Conservation (phyloP, 2,888 invertebrate genomes). For the Phaedon cochleariae region DNA sequence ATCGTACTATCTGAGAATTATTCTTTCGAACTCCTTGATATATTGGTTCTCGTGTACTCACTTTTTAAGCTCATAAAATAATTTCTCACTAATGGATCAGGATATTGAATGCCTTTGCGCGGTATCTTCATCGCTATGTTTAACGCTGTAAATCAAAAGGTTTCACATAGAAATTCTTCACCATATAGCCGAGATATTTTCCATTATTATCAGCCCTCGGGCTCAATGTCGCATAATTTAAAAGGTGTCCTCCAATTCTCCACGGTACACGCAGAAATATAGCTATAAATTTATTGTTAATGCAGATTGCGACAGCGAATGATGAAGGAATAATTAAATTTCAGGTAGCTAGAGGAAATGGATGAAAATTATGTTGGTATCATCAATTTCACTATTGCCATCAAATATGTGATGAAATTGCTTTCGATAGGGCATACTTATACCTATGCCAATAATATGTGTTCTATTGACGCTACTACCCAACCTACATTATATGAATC, state of each 20-base stretch:
- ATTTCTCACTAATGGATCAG: background rate
- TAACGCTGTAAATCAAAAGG: background rate
- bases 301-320: conserved; percentile 14
- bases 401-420: background rate
- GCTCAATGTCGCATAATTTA: conserved; percentile 17
- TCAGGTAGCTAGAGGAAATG: conserved; percentile 11
- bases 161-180: conserved; percentile 6
- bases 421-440: background rate
- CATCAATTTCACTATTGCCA: conserved; percentile 2
- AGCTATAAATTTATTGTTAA: conserved; percentile 16
- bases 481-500: too few relatives aligned
- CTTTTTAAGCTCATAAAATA: too few relatives aligned
- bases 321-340: conserved; percentile 15
- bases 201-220: conserved; percentile 8
- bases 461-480: too few relatives aligned
- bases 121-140: background rate
- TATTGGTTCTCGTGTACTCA: too few relatives aligned
- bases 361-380: background rate
- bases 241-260: conserved; percentile 16
- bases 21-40: too few relatives aligned
- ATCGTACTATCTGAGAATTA: too few relatives aligned
- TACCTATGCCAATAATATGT: too few relatives aligned
- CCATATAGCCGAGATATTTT: conserved; percentile 2
- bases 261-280: conserved; percentile 15
- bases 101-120: background rate